Evolutionary conservation across 2,888 invertebrate genomes (phyloP).

Genomic region (Elysia crispata): DNA sequence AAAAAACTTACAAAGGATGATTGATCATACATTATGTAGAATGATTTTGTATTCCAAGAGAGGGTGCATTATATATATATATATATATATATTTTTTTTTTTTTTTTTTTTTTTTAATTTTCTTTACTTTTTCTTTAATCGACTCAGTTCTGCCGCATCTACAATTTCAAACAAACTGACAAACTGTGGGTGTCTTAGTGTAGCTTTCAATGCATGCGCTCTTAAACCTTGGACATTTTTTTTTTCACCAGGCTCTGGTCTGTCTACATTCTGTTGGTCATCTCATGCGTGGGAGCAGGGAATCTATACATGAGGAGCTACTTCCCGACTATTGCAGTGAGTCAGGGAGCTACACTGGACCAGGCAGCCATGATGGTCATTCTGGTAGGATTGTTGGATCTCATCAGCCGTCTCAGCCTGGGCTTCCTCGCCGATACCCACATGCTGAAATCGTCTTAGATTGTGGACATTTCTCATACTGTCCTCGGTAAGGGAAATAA

Average conservation of each 20-base stretch:
- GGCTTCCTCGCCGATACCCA: constrained; percentile 49
- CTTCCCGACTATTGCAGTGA: constrained; percentile 42
- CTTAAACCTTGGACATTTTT: no score
- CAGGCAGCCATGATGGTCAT: constrained; percentile 43
- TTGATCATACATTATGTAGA: no score
- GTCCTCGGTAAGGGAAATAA: constrained; percentile 19
- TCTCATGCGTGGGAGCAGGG: constrained; percentile 24
- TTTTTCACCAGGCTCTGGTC: constrained; percentile 32
- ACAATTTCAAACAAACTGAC: no score
- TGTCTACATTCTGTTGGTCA: constrained; percentile 10
- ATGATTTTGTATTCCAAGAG: no score
- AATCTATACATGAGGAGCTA: constrained; percentile 30
- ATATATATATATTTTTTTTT: no score
- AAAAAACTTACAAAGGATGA: no score
- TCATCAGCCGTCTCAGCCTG: constrained; percentile 43
- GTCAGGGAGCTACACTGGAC: constrained; percentile 28
- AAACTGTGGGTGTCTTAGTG: no score
- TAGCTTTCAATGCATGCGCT: no score
- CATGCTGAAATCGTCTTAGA: constrained; percentile 37
- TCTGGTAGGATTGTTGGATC: constrained; percentile 43
- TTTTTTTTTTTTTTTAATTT: no score
- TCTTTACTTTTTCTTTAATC: no score
- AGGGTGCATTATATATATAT: no score
- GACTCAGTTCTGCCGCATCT: no score
- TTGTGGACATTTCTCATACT: constrained; percentile 44